A percentile compares a stretch with the other conserved stretches of the same genome.
phyloP scores from a whole-genome alignment of 2,888 invertebrate species.

The Trachelus iudaicus region DNA sequence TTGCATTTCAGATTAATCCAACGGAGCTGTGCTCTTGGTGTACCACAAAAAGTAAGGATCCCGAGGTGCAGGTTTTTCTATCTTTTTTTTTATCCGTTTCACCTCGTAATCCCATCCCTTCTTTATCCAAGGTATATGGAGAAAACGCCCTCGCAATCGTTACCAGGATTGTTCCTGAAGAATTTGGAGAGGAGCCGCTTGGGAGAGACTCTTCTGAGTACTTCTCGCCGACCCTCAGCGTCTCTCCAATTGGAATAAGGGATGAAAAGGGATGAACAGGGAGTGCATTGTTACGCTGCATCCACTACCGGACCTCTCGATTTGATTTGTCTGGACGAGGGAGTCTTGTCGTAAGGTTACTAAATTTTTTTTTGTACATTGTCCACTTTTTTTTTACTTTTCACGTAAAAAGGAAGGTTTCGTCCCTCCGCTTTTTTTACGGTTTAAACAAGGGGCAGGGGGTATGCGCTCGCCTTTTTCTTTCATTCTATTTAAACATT shows the following conservation, averaged over 20 bases:
- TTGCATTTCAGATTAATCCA: slow-evolving; percentile 54
- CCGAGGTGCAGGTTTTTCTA: neutral
- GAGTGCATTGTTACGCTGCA: neutral
- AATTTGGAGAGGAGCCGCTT: neutral
- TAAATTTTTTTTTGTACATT: too few species aligned
- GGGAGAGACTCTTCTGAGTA: neutral
- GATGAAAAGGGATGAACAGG: neutral
- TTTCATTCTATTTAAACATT: neutral
- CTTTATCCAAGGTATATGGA: neutral
- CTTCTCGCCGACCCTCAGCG: neutral
- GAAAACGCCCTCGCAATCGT: neutral
- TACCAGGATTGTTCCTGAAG: neutral
- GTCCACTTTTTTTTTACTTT: slow-evolving; percentile 7
- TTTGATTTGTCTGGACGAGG: neutral
- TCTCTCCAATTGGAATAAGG: neutral
- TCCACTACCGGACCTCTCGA: neutral
- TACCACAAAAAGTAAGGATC: neutral
- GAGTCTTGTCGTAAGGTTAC: neutral
- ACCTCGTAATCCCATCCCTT: neutral
- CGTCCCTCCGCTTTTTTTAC: slow-evolving; percentile 4
- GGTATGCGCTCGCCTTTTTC: neutral
- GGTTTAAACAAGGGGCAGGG: neutral
- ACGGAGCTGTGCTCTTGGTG: slow-evolving; percentile 16
- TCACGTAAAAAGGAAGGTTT: slow-evolving; percentile 13
- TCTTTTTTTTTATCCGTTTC: slow-evolving; percentile 8